phyloP scores from a whole-genome alignment of 2,113 vertebrate genomes.

The Ciconia boyciana region DNA sequence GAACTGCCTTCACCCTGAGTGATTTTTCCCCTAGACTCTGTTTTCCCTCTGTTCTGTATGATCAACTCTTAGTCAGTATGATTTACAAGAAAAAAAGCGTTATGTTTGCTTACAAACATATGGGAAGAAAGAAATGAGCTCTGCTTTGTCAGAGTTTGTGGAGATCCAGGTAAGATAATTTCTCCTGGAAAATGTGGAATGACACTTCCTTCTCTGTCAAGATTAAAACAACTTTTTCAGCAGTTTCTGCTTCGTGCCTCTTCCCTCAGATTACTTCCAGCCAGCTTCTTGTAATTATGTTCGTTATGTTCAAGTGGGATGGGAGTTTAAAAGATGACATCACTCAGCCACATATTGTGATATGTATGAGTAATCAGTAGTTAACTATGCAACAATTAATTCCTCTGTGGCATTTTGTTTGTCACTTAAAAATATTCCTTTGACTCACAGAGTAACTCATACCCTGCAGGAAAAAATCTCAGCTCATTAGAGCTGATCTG shows the following conservation, averaged over 20 bases:
- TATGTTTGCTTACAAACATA: background rate
- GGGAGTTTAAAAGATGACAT: slow-evolving; percentile 30
- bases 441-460: slow-evolving; percentile 35
- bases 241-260: background rate
- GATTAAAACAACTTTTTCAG: slow-evolving; percentile 1
- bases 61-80: background rate
- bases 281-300: slow-evolving; percentile 35
- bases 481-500: slow-evolving; percentile 27
- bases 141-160: background rate
- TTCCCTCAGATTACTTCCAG: background rate
- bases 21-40: background rate
- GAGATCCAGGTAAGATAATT: background rate
- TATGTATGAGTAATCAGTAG: slow-evolving; percentile 26
- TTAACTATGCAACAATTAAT: slow-evolving; percentile 47
- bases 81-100: background rate
- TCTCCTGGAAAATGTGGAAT: background rate
- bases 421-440: slow-evolving; percentile 34
- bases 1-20: background rate
- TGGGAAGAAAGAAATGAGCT: background rate
- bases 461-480: background rate
- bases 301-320: background rate
- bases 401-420: slow-evolving; percentile 46
- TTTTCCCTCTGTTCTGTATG: background rate
- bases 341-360: slow-evolving; percentile 21
- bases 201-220: background rate